Evolutionary conservation across 2,888 invertebrate genomes (phyloP), one percentile per base, ranked within the genome.

Genomic region (Lithodes maja): DNA sequence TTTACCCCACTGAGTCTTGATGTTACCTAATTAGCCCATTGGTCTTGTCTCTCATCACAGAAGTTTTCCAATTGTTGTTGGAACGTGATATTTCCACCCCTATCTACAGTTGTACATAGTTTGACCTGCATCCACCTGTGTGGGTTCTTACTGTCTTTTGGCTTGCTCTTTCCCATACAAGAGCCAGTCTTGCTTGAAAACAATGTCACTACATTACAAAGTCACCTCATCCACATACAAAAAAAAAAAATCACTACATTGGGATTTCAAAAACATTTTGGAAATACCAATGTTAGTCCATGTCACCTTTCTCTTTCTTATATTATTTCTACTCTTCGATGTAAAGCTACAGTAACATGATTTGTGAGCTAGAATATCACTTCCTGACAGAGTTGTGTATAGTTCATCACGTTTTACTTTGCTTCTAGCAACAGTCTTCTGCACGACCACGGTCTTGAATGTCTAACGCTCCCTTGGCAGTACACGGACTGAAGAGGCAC

Each of bases 361-460:
- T 81, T 81, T 81, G 81, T 81, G 81, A 81, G 81, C 81, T n/a
- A 81, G 49, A 55, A 81, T 55, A 33, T 81, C 81, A 61, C 61
- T 61, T 61, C 12, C 61, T 61, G 12, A 61, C 61, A 5, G 12
- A 61, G 61, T 61, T 81, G 81, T 33, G 53, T 33, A 61, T 5
- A 55, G 68, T 17, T 68, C 81, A 81, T 81, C 61, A 9, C 61
- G 33, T 17, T 55, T 81, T 17, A n/a, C 68, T 68, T 81, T 81
- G 55, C 81, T 55, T 81, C 61, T 81, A 81, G n/a, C 55, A 12
- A 54, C 53, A 49, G 61, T 81, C 61, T 55, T 77, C 77, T 77
- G 81, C 33, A 55, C 81, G 7, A 33, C 81, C 61, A n/a, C 55
- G 2, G 55, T 55, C 61, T 55, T 81, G 61, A 81, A 81, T 54